Conservation (phyloP, 2,797 vertebrate species). For the Euthynnus affinis region DNA sequence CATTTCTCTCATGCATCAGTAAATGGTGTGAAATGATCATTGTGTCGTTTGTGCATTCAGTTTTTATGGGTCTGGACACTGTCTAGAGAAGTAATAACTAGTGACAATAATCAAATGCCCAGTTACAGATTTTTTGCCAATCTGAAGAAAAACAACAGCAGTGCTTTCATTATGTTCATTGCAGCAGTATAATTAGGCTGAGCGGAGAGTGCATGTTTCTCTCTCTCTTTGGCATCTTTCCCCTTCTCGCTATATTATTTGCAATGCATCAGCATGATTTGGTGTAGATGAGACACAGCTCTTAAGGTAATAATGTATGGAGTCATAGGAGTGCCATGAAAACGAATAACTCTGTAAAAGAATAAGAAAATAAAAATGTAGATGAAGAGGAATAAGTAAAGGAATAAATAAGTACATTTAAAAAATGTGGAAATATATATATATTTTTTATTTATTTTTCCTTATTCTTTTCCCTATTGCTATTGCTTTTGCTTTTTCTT, state of each 20-base stretch:
- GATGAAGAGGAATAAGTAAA: no score
- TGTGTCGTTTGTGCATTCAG: conserved; percentile 8
- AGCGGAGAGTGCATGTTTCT: conserved; percentile 41
- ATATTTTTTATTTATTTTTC: no score
- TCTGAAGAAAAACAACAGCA: conserved; percentile 38
- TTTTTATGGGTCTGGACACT: conserved; percentile 10
- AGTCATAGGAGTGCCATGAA: no score
- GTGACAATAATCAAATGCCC: conserved; percentile 45
- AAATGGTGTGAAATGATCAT: neutral
- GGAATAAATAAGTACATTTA: no score
- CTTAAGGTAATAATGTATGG: conserved; percentile 60
- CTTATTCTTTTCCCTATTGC: no score
- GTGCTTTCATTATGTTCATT: conserved; percentile 49
- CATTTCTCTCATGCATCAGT: neutral
- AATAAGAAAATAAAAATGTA: no score
- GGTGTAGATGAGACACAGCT: conserved; percentile 60
- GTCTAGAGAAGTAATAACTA: conserved; percentile 17
- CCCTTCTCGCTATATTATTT: conserved; percentile 62
- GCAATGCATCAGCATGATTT: conserved; percentile 63
- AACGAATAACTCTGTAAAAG: no score
- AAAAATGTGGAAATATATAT: no score
- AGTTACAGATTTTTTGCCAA: conserved; percentile 27
- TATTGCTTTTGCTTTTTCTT: no score
- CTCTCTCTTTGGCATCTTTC: conserved; percentile 39
- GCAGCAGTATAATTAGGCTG: conserved; percentile 60